phyloP scores from a whole-genome alignment of 2,888 invertebrate genomes.

The Ernsta delagoae region DNA sequence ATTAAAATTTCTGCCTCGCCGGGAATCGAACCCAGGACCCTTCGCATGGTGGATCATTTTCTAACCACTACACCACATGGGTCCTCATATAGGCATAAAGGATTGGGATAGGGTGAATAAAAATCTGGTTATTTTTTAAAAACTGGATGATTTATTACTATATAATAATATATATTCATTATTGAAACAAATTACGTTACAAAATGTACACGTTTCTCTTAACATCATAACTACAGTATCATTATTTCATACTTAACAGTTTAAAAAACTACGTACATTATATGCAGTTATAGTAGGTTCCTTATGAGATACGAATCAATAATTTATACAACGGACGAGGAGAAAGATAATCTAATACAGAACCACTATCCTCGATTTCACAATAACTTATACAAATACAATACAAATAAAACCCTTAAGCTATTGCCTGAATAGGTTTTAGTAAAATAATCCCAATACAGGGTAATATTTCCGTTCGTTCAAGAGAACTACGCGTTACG shows the following conservation, averaged over 20 bases:
- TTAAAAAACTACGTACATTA: conserved; percentile 83
- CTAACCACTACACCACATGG: no score
- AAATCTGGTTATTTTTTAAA: conserved; percentile 83
- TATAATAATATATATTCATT: conserved; percentile 89
- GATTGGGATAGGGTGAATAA: conserved; percentile 51
- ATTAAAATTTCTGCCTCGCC: no score
- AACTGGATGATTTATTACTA: conserved; percentile 88
- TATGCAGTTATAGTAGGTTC: conserved; percentile 76
- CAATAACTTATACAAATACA: conserved; percentile 50
- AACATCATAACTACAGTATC: conserved; percentile 76
- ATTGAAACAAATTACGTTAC: conserved; percentile 90
- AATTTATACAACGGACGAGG: conserved; percentile 81
- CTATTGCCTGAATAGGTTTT: conserved; percentile 69
- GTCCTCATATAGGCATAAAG: no score
- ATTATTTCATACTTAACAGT: conserved; percentile 85
- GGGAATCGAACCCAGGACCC: no score
- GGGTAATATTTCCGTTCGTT: conserved; percentile 58
- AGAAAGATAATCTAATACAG: conserved; percentile 53
- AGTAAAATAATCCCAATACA: conserved; percentile 64
- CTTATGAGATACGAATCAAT: conserved; percentile 76
- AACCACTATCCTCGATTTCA: conserved; percentile 52
- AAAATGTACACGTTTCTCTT: conserved; percentile 89
- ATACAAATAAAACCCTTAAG: conserved; percentile 61
- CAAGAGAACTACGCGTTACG: conserved; percentile 52
- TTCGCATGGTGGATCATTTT: no score